phyloP scores from a whole-genome alignment of 2,888 invertebrate species.

The Laothoe populi region DNA sequence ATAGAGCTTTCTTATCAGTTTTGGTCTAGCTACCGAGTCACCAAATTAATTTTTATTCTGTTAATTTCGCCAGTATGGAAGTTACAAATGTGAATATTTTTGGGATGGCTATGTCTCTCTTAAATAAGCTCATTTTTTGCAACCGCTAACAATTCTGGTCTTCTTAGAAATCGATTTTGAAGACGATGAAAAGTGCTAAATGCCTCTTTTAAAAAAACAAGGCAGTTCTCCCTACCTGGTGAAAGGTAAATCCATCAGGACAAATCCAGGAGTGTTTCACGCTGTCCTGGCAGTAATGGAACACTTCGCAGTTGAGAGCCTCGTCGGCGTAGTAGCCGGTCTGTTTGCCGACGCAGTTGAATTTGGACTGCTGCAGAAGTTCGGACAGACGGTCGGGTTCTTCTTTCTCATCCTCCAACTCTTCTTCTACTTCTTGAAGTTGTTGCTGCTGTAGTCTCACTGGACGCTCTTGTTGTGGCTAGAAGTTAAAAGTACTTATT shows the following conservation, averaged over 20 bases:
- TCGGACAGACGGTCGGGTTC: constrained; percentile 93
- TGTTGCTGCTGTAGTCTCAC: constrained; percentile 61
- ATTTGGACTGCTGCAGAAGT: constrained; percentile 93
- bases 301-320: constrained; percentile 94
- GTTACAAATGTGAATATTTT: no score
- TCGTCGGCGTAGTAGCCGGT: constrained; percentile 97
- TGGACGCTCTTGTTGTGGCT: constrained; percentile 64
- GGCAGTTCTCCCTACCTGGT: constrained; percentile 86
- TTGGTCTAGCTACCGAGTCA: no score
- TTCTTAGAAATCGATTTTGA: no score
- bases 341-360: constrained; percentile 91
- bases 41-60: no score
- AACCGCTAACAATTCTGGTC: no score
- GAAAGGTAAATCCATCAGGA: constrained; percentile 95
- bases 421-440: constrained; percentile 67
- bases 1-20: no score
- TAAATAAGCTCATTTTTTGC: no score
- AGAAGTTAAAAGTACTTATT: constrained; percentile 27
- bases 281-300: constrained; percentile 96
- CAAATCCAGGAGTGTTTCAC: constrained; percentile 97
- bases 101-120: no score
- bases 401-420: constrained; percentile 90
- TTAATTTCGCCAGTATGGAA: no score
- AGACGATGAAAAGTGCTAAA: not conserved
- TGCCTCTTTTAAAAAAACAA: not conserved